Conservation (phyloP, 2,888 invertebrate genomes). For the Rhingia campestris region DNA sequence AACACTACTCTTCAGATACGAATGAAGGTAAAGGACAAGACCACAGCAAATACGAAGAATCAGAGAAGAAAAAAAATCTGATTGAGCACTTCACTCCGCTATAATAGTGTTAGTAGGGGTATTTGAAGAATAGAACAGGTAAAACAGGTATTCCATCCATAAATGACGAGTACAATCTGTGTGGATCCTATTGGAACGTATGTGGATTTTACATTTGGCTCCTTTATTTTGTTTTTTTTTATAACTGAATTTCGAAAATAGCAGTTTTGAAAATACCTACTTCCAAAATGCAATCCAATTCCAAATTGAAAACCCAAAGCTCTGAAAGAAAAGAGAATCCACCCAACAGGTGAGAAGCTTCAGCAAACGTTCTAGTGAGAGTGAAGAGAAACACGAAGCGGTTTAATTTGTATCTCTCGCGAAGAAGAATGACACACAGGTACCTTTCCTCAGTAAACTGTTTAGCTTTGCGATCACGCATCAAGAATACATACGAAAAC, state of each 20-base stretch:
- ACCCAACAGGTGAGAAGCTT: constrained; percentile 38
- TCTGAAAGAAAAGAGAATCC: constrained; percentile 40
- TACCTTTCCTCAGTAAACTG: constrained; percentile 30
- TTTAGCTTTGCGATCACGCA: constrained; percentile 69
- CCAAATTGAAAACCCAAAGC: constrained; percentile 41
- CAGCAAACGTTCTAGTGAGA: constrained; percentile 78
- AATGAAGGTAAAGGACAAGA: constrained; percentile 74
- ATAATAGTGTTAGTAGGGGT: constrained; percentile 82
- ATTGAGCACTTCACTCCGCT: constrained; percentile 78
- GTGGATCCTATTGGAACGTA: constrained; percentile 49
- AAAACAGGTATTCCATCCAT: constrained; percentile 81
- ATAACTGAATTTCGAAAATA: constrained; percentile 1
- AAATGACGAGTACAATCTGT: constrained; percentile 49
- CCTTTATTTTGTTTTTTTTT: background rate
- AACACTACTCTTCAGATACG: constrained; percentile 53
- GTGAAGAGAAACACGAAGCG: constrained; percentile 76
- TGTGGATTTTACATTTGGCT: constrained; percentile 19
- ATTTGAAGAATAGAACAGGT: constrained; percentile 79
- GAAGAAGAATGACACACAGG: constrained; percentile 3
- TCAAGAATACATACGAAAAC: constrained; percentile 56
- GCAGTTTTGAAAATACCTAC: background rate
- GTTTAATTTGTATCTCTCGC: constrained; percentile 60
- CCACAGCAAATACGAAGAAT: constrained; percentile 38
- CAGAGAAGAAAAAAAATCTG: constrained; percentile 51
- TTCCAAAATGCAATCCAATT: background rate